Percentiles rank a stretch among this genome's conserved stretches.
phyloP scores from a whole-genome alignment of 2,888 invertebrate genomes.

The Epinotia brunnichana region DNA sequence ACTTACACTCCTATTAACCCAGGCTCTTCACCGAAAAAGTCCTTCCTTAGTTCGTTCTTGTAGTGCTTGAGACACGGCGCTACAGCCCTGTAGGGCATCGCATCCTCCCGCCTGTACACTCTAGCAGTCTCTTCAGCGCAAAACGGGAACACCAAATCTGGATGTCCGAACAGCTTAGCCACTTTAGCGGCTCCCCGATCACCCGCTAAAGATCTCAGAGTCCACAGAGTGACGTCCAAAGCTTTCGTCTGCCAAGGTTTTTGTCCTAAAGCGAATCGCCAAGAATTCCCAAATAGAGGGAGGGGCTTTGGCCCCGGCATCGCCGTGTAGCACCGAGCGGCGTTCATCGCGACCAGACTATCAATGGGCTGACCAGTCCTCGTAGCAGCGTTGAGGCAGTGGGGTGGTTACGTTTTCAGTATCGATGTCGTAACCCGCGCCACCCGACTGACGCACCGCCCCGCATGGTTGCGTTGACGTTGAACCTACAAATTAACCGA shows the following conservation, averaged over 20 bases:
- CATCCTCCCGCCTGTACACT: conserved; percentile 87
- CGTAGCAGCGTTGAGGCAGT: conserved; percentile 62
- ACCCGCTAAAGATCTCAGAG: conserved; percentile 76
- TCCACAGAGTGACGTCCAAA: conserved; percentile 79
- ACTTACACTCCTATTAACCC: conserved; percentile 91
- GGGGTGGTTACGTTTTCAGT: conserved; percentile 76
- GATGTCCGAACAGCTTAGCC: conserved; percentile 89
- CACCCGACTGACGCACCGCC: conserved; percentile 58
- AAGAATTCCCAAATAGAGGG: conserved; percentile 90
- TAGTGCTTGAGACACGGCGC: conserved; percentile 89
- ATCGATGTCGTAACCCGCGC: conserved; percentile 66
- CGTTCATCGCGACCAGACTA: conserved; percentile 68
- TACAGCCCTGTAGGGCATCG: conserved; percentile 88
- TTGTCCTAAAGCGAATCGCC: conserved; percentile 88
- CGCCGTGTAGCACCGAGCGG: conserved; percentile 83
- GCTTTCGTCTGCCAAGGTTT: conserved; percentile 81
- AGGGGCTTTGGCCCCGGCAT: conserved; percentile 90
- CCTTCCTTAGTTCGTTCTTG: conserved; percentile 86
- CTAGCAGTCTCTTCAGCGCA: conserved; percentile 89
- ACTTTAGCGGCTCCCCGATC: conserved; percentile 85
- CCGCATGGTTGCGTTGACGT: conserved; percentile 55
- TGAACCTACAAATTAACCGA: conserved; percentile 46
- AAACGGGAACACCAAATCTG: conserved; percentile 89
- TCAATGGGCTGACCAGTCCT: conserved; percentile 68
- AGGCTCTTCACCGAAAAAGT: conserved; percentile 88